Conservation (phyloP, 1,140 invertebrate genomes). For the Gryon sp. region DNA sequence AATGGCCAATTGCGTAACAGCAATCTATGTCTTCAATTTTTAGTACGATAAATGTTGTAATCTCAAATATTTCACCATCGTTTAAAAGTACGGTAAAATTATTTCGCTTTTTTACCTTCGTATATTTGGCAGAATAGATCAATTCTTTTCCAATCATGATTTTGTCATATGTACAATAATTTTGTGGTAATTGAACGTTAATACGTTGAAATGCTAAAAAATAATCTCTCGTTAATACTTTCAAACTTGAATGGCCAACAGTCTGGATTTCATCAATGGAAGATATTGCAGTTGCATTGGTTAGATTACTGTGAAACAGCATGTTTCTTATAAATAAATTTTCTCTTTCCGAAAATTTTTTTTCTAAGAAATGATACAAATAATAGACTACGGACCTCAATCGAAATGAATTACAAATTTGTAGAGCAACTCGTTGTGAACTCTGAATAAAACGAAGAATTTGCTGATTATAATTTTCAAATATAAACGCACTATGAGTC, state of each 20-base stretch:
- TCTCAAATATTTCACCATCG: conserved; percentile 4
- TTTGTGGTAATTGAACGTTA: too few relatives aligned
- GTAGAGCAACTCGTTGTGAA: not conserved
- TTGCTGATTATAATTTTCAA: conserved; percentile 12
- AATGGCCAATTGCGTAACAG: conserved; percentile 11
- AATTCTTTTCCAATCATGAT: conserved; percentile 1
- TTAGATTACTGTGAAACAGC: too few relatives aligned
- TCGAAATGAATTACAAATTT: conserved; percentile 7
- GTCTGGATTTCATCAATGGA: too few relatives aligned
- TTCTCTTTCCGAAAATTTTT: not conserved
- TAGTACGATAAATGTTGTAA: conserved; percentile 2
- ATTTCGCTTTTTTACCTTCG: conserved; percentile 4
- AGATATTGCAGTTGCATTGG: too few relatives aligned
- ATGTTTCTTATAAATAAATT: not conserved
- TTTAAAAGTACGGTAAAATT: too few relatives aligned
- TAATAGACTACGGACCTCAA: too few relatives aligned
- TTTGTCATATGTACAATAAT: too few relatives aligned
- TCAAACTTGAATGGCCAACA: too few relatives aligned
- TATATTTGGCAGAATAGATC: not conserved
- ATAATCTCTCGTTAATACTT: too few relatives aligned
- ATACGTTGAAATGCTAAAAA: too few relatives aligned
- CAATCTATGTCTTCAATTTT: not conserved
- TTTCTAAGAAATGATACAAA: not conserved
- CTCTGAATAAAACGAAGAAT: not conserved
- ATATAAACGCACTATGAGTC: conserved; percentile 44